Base-by-base conservation (phyloP, 92 coral and sea anemone species). In the Galaxea fascicularis region DNA sequence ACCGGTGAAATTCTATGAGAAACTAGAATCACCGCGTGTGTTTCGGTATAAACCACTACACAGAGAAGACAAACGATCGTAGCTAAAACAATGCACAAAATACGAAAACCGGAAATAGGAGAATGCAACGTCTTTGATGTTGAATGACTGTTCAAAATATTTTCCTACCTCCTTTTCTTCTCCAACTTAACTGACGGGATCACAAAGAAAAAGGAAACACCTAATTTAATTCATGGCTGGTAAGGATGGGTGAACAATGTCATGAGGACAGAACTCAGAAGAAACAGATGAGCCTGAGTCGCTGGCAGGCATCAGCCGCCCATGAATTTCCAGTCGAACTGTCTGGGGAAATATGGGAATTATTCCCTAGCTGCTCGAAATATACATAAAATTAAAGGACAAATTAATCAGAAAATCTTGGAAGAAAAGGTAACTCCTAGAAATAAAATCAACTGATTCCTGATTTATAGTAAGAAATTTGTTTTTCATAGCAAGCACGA, bases 61-160 rank as follows among this genome's bases (percentile, higher is more conserved):
- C 24, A 8, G 39, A 64, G 17, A 22, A 8, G 29, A 31, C 27
- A 26, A 28, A 12, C 0, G 5, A 4, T 27, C n/a, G n/a, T n/a
- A n/a, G n/a, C n/a, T n/a, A n/a, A 31, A 39, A 76, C 80, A 57
- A 39, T 35, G 22, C 22, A 31, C 31, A 10, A 3, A 49, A 3
- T 3, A 4, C 13, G 13, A 9, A 26, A 77, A 62, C 71, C 82
- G 71, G 82, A 77, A 77, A 77, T 46, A 10, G 10, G 29, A 77
- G 82, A 77, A 77, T 77, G 71, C 7, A 5, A 60, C 39, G 46
- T 24, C 44, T 77, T 77, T 59, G 16, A 14, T 18, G 21, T 14
- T 58, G 71, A 77, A n/a, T 59, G 41, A 54, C 27, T 35, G 41
- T 71, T 39, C 70, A 58, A 39, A 71, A 71, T 46, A 60, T 59